Evolutionary conservation across 1,140 invertebrate species (phyloP).

Genomic region (Coelopa frigida): DNA sequence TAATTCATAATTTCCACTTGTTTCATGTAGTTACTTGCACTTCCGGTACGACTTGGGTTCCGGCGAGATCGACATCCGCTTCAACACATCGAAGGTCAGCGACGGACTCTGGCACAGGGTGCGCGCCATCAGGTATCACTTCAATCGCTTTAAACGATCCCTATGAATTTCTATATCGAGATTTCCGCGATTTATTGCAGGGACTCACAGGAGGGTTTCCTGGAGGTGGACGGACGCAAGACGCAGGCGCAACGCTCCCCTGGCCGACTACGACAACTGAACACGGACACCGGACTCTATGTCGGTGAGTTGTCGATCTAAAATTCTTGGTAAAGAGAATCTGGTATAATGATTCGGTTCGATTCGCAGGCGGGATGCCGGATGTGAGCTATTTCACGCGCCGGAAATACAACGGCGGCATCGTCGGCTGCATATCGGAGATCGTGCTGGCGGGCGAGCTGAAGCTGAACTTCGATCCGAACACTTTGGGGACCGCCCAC

Average conservation of each 20-base stretch:
- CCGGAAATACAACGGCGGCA: constrained; percentile 61
- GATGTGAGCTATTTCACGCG: constrained; percentile 59
- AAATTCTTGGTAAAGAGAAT: too few species aligned
- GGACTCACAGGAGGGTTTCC: constrained; percentile 73
- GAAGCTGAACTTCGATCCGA: constrained; percentile 45
- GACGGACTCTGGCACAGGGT: constrained; percentile 90
- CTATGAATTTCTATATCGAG: constrained; percentile 2
- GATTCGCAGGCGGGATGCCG: constrained; percentile 63
- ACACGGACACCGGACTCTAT: constrained; percentile 76
- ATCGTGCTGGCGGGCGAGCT: constrained; percentile 72
- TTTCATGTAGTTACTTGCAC: constrained; percentile 44
- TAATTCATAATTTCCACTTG: background rate
- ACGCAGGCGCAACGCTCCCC: constrained; percentile 70
- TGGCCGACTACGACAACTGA: constrained; percentile 74
- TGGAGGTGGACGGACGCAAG: constrained; percentile 78
- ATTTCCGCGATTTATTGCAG: constrained; percentile 49
- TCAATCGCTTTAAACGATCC: background rate
- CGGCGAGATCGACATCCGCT: constrained; percentile 69
- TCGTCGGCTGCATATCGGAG: constrained; percentile 73
- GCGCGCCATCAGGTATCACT: constrained; percentile 71
- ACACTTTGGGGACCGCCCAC: constrained; percentile 39
- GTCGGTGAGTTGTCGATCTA: constrained; percentile 61
- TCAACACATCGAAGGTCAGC: constrained; percentile 80
- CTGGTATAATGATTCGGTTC: too few species aligned
- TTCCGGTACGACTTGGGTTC: constrained; percentile 65